Evolutionary conservation across 2,888 invertebrate genomes (phyloP), one percentile per base, ranked within the genome.

Genomic region (Acleris cristana): DNA sequence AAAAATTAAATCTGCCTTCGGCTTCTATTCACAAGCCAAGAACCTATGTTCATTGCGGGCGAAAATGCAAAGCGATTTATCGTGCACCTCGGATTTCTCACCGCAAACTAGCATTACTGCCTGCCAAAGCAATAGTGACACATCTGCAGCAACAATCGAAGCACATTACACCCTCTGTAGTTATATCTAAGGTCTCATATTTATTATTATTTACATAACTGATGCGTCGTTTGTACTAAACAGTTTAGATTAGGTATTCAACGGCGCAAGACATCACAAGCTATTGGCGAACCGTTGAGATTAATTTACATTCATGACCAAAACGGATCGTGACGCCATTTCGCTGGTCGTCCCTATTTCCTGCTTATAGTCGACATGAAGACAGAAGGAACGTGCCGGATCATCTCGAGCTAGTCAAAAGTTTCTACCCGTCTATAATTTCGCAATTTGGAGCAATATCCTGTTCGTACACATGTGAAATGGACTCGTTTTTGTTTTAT

Each of bases 291-390:
- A 60, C 64, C 76, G 76, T 80, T 78, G 82, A 86, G 86, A 86
- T 89, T 88, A 89, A 89, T 89, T 90, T 89, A 86, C 89, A 90
- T 90, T 88, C 88, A 86, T 83, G 82, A 83, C 86, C 87, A 80
- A 85, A 87, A 87, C 84, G 84, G 88, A 85, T 87, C 88, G 88
- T 85, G 87, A 82, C 82, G 85, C 86, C 86, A 88, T 89, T 88
- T 83, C 86, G 81, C 76, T 81, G 82, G 80, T 84, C 84, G 81
- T 81, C 77, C 80, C 85, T 78, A 88, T 90, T 89, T 88, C 87
- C 88, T 74, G 81, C 77, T 78, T 80, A 81, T 76, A 82, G 79
- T 76, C 76, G 74, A 76, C 73, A 73, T 71, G 72, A 71, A 72
- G 73, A 75, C 71, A 61, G 65, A 62, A 65, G 70, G 76, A 72